Base-by-base conservation (phyloP, 2,113 vertebrate species). In the Tachysurus fulvidraco region DNA sequence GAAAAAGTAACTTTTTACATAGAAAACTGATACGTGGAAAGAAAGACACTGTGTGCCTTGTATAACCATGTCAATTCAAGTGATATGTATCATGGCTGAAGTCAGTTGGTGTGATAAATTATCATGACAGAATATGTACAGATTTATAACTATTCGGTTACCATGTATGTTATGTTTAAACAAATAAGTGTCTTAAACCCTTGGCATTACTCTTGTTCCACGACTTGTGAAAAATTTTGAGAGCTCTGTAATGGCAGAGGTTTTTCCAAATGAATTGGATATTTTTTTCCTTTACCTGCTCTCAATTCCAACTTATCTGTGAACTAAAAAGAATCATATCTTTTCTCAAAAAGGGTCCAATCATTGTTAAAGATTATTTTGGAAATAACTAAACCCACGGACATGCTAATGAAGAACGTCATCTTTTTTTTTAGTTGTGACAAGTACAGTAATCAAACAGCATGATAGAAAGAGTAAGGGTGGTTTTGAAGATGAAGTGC, bases 321-420 rank as follows among this genome's bases (percentile, higher is more conserved):
- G 6, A 77, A 17, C 52, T 0, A 23, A 54, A 25, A 21, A 74
- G 10, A 1, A 46, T 50, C 44, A 3, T 36, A 67, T 81, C 64
- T 80, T 41, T 46, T 46, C 57, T 59, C 52, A 87, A 69, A 81
- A 0, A 83, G 19, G 7, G 50, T 21, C 14, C 28, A 21, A 0
- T 54, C 55, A 16, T 85, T 28, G 46, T 62, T 41, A 50, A 60
- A 23, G 64, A 62, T 52, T 44, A 50, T 76, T 57, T 81, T 57
- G 23, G 12, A 50, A 78, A 87, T 41, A 71, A 21, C 5, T 57
- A 41, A 62, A 55, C n/a, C 21, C 41, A 67, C 19, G 80, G 74
- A 88, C 52, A 89, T 88, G 60, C 54, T 64, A 86, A 88, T 83
- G 62, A 80, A 44, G 46, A n/a, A 64, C 76, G 79, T 59, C 73